These are phyloP conservation scores for Dolichotis patagonum DNA, from an alignment of 2,113 vertebrate genomes.

Conservation along the genomic window DNA sequence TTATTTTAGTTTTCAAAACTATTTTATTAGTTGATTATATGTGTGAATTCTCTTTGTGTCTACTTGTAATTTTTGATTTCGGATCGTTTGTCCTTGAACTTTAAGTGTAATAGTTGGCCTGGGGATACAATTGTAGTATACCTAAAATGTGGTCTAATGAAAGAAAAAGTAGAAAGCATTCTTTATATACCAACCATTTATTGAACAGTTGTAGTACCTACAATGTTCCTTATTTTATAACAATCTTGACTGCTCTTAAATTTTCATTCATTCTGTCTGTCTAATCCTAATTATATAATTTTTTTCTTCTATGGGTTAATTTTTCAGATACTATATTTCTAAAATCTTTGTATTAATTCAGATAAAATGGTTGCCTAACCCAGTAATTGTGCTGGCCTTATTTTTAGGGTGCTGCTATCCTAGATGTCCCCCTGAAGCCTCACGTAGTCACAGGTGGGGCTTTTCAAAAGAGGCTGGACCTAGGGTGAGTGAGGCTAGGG, in stretches of 20 bases:
- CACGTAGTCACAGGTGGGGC: background rate
- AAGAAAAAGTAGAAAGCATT: background rate
- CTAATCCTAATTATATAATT: background rate
- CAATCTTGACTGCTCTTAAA: background rate
- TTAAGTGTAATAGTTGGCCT: background rate
- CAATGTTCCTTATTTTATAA: conserved; percentile 12
- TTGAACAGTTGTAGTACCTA: background rate
- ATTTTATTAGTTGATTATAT: background rate
- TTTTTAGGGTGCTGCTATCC: background rate
- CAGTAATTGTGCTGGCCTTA: background rate
- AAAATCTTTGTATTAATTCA: background rate
- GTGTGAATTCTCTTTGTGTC: background rate
- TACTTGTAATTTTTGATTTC: background rate
- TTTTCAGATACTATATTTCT: background rate
- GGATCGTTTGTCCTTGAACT: background rate
- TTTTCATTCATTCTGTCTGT: background rate
- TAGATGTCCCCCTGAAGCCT: background rate
- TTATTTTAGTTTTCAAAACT: background rate
- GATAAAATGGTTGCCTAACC: background rate
- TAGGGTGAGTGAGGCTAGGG: background rate
- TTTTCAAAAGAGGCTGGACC: background rate
- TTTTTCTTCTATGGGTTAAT: background rate
- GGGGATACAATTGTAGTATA: background rate
- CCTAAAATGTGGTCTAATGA: background rate
- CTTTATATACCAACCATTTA: background rate